phyloP scores from a whole-genome alignment of 37 sponge, comb jelly and placozoan species.

The Theonella swinhoei region DNA sequence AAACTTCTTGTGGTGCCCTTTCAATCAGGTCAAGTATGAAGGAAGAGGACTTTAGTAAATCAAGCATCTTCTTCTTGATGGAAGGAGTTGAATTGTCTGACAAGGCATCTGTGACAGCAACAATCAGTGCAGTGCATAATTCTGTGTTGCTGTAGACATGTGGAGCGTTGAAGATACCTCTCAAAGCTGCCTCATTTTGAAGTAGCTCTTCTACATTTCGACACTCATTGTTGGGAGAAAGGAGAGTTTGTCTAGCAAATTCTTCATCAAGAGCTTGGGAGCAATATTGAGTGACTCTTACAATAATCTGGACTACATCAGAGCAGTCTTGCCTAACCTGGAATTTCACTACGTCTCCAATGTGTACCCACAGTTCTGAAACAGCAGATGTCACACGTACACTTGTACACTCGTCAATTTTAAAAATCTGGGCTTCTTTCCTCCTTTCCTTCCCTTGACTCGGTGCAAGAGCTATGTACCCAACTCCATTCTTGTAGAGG shows the following conservation, averaged over 20 bases:
- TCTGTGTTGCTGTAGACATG: not conserved
- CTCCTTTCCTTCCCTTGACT: not conserved
- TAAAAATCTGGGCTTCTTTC: not conserved
- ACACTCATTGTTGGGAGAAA: not conserved
- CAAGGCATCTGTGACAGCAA: not conserved
- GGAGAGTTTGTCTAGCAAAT: not conserved
- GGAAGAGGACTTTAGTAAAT: not conserved
- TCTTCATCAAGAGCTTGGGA: not conserved
- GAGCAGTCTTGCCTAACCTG: not conserved
- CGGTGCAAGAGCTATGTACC: not conserved
- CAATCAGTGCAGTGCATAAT: not conserved
- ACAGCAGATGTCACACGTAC: not conserved
- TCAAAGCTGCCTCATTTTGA: not conserved
- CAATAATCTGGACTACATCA: not conserved
- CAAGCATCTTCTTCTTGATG: not conserved
- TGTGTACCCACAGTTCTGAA: too few species aligned
- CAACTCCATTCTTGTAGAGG: not conserved
- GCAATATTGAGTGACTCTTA: not conserved
- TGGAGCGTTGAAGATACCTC: not conserved
- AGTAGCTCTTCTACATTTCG: not conserved
- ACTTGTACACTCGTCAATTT: not conserved
- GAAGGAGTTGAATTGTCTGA: not conserved
- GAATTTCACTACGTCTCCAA: not conserved
- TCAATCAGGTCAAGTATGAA: conserved; percentile 1
- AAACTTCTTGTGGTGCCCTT: not conserved